Evolutionary conservation across 2,888 invertebrate species (phyloP), one percentile per base, ranked within the genome.

Genomic region (Clivina fossor): DNA sequence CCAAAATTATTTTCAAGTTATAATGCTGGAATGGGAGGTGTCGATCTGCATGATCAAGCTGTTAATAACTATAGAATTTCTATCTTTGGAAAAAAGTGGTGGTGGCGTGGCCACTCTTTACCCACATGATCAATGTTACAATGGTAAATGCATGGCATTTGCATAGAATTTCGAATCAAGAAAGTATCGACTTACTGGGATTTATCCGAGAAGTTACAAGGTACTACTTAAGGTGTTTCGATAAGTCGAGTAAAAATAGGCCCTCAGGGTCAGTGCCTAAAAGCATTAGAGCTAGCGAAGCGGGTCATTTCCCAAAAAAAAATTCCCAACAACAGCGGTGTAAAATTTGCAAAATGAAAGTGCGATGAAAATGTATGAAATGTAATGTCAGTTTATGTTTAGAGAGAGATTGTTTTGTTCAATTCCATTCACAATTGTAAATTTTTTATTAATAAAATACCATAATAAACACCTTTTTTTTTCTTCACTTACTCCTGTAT

Each of bases 1-100:
- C 41, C 20, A 41, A 13, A 41, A 16, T 41, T 41, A n/a, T 41
- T 41, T 38, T 38, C 38, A 41, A 41, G 18, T 41, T 41, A 41
- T 18, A 41, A 41, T 38, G 13, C 16, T 15, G 13, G 22, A 9
- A 41, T 41, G 41, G 41, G 11, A 16, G 41, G 2, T 16, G 41
- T 41, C 18, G 41, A 11, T 22, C 13, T 41, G 41, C 24, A 16
- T 16, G 11, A 41, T 18, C 41, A 41, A 41, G 22, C 8, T 24
- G 41, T 22, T 22, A 41, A 41, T 41, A 41, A 41, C 22, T 41
- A 41, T 22, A 41, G 41, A 41, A 18, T 41, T 19, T 41, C 41
- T 18, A 24, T 41, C 18, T 15, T 4, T 24, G 22, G 41, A 41
- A 22, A 22, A 41, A n/a, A n/a, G n/a, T n/a, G n/a, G n/a, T n/a